Base-by-base conservation (phyloP, 1,140 invertebrate species). In the Brachionus calyciflorus region DNA sequence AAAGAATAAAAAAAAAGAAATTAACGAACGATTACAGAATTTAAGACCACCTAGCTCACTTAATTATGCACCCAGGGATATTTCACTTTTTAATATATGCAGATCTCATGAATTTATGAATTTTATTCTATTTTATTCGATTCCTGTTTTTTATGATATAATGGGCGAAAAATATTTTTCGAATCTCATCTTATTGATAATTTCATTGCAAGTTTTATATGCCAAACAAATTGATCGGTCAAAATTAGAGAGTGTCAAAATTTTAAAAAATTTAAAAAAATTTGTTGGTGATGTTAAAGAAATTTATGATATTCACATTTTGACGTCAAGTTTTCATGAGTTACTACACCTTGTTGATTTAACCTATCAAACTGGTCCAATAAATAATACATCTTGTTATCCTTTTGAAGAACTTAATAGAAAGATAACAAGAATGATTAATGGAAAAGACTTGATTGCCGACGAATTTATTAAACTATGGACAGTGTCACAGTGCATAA, bases 101-200 rank as follows among this genome's bases (percentile, higher is more conserved):
- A 2, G 53, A 28, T 21, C 53, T 28, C 26, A 28, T 28, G 53
- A 55, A 55, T 55, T 55, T 55, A 55, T 55, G 53, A 55, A 55
- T 55, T 55, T 55, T 55, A 55, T 55, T 55, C 28, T 55, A 24
- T 55, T 55, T 28, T 55, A 55, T 28, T 55, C 53, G n/a, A 28
- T 55, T 14, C 53, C 53, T 55, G 24, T 55, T n/a, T 55, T 55
- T 55, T 55, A 55, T 55, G 53, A 55, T 28, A 28, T 55, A 28
- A 55, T 55, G 53, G 21, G 21, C 3, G 26, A 24, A 26, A 26
- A 28, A 14, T 55, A 55, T 55, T 55, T 55, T 55, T 12, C 26
- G 30, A 55, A 55, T 55, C 30, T 55, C n/a, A 28, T 55, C 26
- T 55, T 28, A 28, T 30, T 55, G 5, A 28, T 55, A 28, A 55